Evolutionary conservation across 2,888 invertebrate species (phyloP), one percentile per base, ranked within the genome.

Genomic region (Chelonus formosanus): DNA sequence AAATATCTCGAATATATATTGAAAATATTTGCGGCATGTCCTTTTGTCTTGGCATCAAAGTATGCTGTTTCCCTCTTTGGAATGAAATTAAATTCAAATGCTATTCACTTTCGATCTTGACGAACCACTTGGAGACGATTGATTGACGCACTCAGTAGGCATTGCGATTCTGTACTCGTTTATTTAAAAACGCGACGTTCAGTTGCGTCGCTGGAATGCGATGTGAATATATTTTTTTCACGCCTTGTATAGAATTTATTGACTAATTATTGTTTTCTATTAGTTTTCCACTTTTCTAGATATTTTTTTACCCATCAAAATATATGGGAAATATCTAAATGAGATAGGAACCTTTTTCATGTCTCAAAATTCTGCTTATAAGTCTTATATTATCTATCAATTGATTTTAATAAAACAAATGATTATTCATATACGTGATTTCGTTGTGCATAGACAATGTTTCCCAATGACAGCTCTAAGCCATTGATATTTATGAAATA

Each of bases 111-210:
- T 10, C 31, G 43, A 35, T 20, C 45, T 10, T 34, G 31, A 10
- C 10, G 57, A 20, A 53, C 4, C 52, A 35, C 8, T 31, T 53
- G 48, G 35, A 44, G 10, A 44, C 47, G 35, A 53, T 31, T 45
- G 52, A 64, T 58, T 64, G 53, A 64, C 64, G 58, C 58, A 58
- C 44, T 32, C 8, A 34, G 50, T 43, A 35, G 44, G 44, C n/a
- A 58, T 58, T 58, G 10, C 35, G 53, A 64, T 64, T 58, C 64
- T 36, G 34, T 64, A 32, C 52, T 58, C 58, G 53, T 58, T 53
- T 34, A 35, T 32, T 34, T 32, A 52, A 52, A 52, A 35, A 10
- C 32, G 31, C 45, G 8, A 6, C 36, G 40, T 44, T 45, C 35
- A 44, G 44, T 55, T n/a, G 57, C 32, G 44, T 57, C 44, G 43